Evolutionary conservation across 2,113 vertebrate genomes (phyloP), one percentile per base, ranked within the genome.

Genomic region (Elgaria multicarinata): DNA sequence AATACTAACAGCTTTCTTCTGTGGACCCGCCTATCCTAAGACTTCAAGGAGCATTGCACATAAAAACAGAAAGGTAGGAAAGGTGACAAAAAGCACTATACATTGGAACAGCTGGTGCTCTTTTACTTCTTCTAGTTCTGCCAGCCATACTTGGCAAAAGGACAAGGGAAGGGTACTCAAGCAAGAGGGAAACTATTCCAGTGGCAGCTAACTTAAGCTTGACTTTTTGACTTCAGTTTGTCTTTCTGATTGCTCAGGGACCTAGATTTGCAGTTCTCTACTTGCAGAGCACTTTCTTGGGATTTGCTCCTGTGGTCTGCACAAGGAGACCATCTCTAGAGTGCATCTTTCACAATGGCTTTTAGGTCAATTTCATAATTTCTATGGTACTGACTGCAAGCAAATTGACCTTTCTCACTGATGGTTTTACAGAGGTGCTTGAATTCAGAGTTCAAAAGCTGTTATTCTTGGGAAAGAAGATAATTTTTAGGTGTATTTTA

Each of bases 151-250:
- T 58, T 82, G 64, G 66, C 86, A 89, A 46, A 75, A 83, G 50
- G 50, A 46, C 0, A 1, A 33, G n/a, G 24, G 18, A 66, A 83
- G 76, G 81, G 72, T 67, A 86, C 0, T 7, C 46, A 46, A 80
- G 46, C 50, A 74, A 78, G 39, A 80, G 9, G 78, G 62, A 78
- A 86, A 26, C 12, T 44, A 7, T 58, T 89, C 18, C 10, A 2
- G 0, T 3, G 22, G 2, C n/a, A 46, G 26, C 87, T n/a, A 24
- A 26, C 58, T 86, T 89, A 2, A 0, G 36, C 0, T 0, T 42
- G 42, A 33, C 84, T 36, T 69, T 83, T 46, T 0, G 0, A n/a
- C 64, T 83, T 75, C 50, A 62, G 16, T 62, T 58, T 31, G 24
- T 72, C n/a, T 81, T 62, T 39, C 85, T 69, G 26, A 72, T 13